Conservation (phyloP, 30 jellyfish, hydroid and myxozoan genomes). For the Aurelia sp. region DNA sequence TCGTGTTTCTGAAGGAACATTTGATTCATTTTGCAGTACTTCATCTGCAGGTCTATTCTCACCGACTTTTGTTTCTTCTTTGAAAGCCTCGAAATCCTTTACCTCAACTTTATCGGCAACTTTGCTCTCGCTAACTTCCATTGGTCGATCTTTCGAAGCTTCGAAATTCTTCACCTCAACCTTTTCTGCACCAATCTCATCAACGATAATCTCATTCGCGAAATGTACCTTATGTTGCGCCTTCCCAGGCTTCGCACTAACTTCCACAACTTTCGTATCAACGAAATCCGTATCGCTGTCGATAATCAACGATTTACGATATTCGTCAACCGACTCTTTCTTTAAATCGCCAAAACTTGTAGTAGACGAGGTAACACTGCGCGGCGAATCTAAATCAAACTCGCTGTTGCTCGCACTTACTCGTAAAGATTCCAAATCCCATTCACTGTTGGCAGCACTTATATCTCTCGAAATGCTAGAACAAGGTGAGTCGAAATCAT, state of each 20-base stretch:
- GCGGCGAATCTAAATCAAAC: conserved; percentile 43
- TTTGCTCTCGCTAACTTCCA: no score
- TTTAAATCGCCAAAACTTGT: conserved; percentile 32
- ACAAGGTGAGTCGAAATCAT: conserved; percentile 7
- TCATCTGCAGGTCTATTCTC: neutral
- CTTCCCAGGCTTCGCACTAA: neutral
- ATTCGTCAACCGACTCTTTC: neutral
- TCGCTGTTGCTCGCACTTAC: conserved; percentile 48
- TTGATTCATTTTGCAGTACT: neutral
- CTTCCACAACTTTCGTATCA: conserved; percentile 1
- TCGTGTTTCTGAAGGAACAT: no score
- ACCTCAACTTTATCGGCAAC: no score
- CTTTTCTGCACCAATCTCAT: neutral
- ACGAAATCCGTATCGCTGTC: conserved; percentile 4
- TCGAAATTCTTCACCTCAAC: no score
- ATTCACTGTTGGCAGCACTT: conserved; percentile 41
- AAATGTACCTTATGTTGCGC: conserved; percentile 23
- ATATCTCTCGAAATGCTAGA: conserved; percentile 10
- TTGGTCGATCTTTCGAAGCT: no score
- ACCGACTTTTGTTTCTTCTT: neutral
- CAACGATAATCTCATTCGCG: conserved; percentile 17
- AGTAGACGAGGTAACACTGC: conserved; percentile 32
- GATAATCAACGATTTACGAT: neutral
- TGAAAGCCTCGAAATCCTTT: no score
- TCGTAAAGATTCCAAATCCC: conserved; percentile 29